Evolutionary conservation across 2,113 vertebrate genomes (phyloP).

Genomic region (Taurulus bubalis): DNA sequence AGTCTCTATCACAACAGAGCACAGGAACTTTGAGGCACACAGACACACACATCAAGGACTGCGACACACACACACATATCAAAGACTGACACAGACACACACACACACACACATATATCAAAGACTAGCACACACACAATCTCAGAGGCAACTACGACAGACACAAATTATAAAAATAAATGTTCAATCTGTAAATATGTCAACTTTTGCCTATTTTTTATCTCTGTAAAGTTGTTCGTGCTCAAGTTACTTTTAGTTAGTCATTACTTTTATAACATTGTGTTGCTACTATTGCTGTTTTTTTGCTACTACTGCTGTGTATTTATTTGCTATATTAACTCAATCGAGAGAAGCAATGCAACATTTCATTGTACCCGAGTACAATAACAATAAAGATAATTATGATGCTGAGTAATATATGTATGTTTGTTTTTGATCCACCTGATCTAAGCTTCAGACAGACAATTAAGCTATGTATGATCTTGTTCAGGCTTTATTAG

Average conservation of each 20-base stretch:
- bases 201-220: not conserved
- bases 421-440: conserved; percentile 20
- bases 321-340: not conserved
- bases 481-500: not conserved
- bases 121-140: too few relatives aligned
- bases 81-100: too few relatives aligned
- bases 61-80: too few relatives aligned
- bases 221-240: not conserved
- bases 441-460: not conserved
- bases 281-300: not conserved
- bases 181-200: too few relatives aligned
- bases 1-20: not conserved
- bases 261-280: not conserved
- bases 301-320: not conserved
- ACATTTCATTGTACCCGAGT: not conserved
- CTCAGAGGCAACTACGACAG: too few relatives aligned
- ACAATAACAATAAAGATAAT: not conserved
- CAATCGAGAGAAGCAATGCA: not conserved
- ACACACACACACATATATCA: too few relatives aligned
- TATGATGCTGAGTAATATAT: not conserved
- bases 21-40: not conserved
- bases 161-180: too few relatives aligned
- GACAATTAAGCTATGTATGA: not conserved
- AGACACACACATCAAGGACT: too few relatives aligned
- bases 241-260: not conserved